phyloP scores from a whole-genome alignment of 1,140 invertebrate genomes.

The Drosophila baimaii region DNA sequence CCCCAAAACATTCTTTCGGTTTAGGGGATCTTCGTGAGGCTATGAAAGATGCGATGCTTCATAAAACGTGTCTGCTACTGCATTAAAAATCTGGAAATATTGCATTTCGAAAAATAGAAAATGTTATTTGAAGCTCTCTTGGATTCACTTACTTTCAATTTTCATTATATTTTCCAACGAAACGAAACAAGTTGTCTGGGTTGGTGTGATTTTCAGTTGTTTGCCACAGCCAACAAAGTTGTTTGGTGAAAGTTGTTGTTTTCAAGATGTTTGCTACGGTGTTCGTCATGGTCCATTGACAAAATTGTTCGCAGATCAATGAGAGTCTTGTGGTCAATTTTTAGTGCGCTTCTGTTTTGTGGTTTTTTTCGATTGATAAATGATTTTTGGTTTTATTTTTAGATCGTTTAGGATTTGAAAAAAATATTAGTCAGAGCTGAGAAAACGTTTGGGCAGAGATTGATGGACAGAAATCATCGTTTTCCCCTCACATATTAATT shows the following conservation, averaged over 20 bases:
- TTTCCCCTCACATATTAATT: too few relatives aligned
- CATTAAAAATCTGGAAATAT: conserved; percentile 40
- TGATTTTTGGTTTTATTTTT: conserved; percentile 3
- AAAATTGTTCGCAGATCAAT: conserved; percentile 64
- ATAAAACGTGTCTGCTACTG: conserved; percentile 35
- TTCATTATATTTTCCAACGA: conserved; percentile 25
- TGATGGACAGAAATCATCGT: not conserved
- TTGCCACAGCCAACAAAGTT: conserved; percentile 33
- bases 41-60: conserved; percentile 40
- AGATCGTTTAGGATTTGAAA: not conserved
- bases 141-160: conserved; percentile 47
- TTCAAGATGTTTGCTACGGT: conserved; percentile 26
- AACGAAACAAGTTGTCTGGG: conserved; percentile 54
- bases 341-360: conserved; percentile 18
- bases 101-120: conserved; percentile 32
- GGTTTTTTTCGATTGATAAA: not conserved
- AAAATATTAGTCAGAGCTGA: not conserved
- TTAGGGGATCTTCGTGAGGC: not conserved
- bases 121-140: conserved; percentile 20
- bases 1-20: conserved; percentile 19
- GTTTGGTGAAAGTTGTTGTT: conserved; percentile 49
- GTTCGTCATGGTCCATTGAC: conserved; percentile 51
- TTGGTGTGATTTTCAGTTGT: conserved; percentile 36
- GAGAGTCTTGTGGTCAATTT: conserved; percentile 46
- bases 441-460: not conserved